Conservation (phyloP, 2,113 vertebrate species). For the Ahaetulla prasina region DNA sequence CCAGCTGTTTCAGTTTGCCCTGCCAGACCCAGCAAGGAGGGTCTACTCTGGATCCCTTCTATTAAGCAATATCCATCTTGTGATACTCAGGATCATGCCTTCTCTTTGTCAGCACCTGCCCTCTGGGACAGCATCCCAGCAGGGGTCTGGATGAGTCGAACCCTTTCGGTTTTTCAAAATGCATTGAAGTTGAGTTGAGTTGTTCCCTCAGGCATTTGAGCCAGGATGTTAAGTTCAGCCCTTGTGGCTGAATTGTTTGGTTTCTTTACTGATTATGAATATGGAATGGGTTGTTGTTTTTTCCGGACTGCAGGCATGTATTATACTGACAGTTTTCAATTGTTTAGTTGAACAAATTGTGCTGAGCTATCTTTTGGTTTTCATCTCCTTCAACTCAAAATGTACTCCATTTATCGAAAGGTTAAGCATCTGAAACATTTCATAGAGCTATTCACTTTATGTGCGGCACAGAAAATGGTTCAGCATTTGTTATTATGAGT, state of each 20-base stretch:
- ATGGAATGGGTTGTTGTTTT: neutral
- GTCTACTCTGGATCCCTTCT: neutral
- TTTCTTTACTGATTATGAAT: neutral
- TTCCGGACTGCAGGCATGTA: neutral
- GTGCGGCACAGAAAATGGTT: neutral
- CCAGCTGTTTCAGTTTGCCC: neutral
- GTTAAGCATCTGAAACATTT: neutral
- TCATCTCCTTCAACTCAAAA: neutral
- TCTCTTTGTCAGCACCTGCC: neutral
- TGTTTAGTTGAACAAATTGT: neutral
- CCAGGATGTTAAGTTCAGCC: neutral
- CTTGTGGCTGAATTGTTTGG: neutral
- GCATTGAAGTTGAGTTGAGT: neutral
- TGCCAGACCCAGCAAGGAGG: neutral
- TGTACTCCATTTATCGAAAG: neutral
- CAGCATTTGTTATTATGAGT: conserved; percentile 15
- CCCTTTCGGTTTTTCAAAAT: neutral
- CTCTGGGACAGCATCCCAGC: neutral
- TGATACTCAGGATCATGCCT: neutral
- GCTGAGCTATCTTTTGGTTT: neutral
- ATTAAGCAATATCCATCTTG: neutral
- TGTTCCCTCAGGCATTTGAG: neutral
- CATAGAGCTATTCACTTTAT: neutral
- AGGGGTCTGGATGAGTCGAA: neutral
- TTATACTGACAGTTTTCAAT: neutral